Conservation (phyloP, 2,113 vertebrate species). For the Ciconia maguari region DNA sequence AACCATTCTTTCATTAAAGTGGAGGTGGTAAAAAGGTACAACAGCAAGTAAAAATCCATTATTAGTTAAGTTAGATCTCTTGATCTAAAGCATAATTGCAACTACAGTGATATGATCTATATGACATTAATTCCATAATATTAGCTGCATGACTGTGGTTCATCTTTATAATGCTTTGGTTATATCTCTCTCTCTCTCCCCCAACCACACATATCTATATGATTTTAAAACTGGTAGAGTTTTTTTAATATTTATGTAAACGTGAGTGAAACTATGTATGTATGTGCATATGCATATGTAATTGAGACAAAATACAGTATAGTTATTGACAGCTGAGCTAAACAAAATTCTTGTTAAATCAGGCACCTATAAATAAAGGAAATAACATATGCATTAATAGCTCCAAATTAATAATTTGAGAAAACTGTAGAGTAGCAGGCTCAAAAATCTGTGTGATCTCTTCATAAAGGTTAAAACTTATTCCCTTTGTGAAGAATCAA, state of each 20-base stretch:
- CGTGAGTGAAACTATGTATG: background rate
- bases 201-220: too few relatives aligned
- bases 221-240: background rate
- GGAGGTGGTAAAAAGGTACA: background rate
- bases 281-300: background rate
- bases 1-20: background rate
- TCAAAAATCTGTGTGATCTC: background rate
- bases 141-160: background rate
- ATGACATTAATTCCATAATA: background rate
- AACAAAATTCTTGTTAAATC: background rate
- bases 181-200: background rate
- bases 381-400: background rate
- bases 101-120: background rate
- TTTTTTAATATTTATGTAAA: background rate
- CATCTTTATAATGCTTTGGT: background rate
- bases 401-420: background rate
- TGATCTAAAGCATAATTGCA: background rate
- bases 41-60: background rate
- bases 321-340: background rate
- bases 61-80: background rate
- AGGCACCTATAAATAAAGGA: background rate
- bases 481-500: background rate
- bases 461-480: background rate
- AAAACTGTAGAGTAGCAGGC: background rate
- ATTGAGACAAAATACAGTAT: background rate